Base-by-base conservation (phyloP, 2,888 invertebrate genomes). In the Folsomia manolachei region DNA sequence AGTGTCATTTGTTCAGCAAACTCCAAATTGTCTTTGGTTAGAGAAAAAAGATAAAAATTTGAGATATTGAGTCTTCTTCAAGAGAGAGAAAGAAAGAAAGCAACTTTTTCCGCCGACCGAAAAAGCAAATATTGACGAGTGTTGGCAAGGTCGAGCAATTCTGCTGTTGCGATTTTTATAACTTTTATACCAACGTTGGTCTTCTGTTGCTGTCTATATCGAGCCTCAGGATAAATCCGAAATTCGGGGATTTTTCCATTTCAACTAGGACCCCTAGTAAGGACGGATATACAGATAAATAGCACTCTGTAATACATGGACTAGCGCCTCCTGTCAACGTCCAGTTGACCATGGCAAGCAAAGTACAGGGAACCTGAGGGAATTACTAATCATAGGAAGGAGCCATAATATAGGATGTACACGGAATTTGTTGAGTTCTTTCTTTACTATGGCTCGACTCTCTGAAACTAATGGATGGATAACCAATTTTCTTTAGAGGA, bases 131-230 rank as follows among this genome's bases (percentile, higher is more conserved):
- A 56, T 56, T 56, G 56, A 56, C 56, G 18, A 19, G 56, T 56
- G 56, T 56, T 56, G 56, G 56, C 56, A 56, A 56, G 56, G 56
- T 19, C 56, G 56, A 4, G n/a, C 18, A 56, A 19, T n/a, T 56
- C 19, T n/a, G n/a, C n/a, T 56, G 56, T 56, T 56, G 56, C 56
- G 56, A 56, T 56, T 56, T 56, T 56, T 56, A 56, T 56, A 56
- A 56, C 56, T 56, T 56, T 56, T n/a, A n/a, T n/a, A n/a, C n/a
- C n/a, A n/a, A n/a, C n/a, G n/a, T n/a, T n/a, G n/a, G n/a, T n/a
- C n/a, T n/a, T n/a, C n/a, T n/a, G n/a, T n/a, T n/a, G n/a, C n/a
- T n/a, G n/a, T 14, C 39, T 4, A 39, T 4, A 9, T 4, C 7
- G 7, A 4, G 39, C 39, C 39, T 4, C 39, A 39, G 39, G 39